These are phyloP conservation scores for Luperina nickerlii DNA, from an alignment of 2,888 invertebrate genomes.

Conservation along the genomic window DNA sequence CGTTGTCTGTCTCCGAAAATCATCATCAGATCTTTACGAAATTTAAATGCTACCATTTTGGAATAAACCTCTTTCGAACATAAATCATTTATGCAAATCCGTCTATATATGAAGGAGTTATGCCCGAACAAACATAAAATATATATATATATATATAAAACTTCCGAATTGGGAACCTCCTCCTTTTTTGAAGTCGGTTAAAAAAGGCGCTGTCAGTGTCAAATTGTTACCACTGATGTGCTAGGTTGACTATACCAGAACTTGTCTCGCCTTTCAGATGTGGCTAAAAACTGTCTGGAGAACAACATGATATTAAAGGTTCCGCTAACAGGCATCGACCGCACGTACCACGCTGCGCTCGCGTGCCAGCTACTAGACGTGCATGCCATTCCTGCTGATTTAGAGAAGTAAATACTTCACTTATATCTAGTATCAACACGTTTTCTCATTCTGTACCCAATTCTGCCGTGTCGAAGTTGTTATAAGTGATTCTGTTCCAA, in stretches of 20 bases:
- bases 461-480: not conserved
- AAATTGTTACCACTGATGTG: not conserved
- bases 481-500: too few relatives aligned
- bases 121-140: too few relatives aligned
- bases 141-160: too few relatives aligned
- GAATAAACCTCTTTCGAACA: too few relatives aligned
- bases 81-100: too few relatives aligned
- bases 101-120: too few relatives aligned
- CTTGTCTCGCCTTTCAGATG: conserved; percentile 58
- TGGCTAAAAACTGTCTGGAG: conserved; percentile 66
- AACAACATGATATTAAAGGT: conserved; percentile 79
- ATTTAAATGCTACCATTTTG: too few relatives aligned
- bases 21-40: too few relatives aligned
- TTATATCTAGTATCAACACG: not conserved
- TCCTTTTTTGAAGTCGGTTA: too few relatives aligned
- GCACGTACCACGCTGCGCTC: conserved; percentile 91
- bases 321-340: conserved; percentile 88
- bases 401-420: conserved; percentile 89
- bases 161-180: too few relatives aligned
- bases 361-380: conserved; percentile 92
- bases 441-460: not conserved
- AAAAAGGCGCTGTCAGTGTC: not conserved
- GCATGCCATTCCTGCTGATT: conserved; percentile 91
- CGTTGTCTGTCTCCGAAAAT: too few relatives aligned
- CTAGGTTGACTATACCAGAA: not conserved